Percentiles rank a stretch among this genome's conserved stretches.
phyloP scores from a whole-genome alignment of 2,888 invertebrate genomes.

The Seladonia tumulorum region DNA sequence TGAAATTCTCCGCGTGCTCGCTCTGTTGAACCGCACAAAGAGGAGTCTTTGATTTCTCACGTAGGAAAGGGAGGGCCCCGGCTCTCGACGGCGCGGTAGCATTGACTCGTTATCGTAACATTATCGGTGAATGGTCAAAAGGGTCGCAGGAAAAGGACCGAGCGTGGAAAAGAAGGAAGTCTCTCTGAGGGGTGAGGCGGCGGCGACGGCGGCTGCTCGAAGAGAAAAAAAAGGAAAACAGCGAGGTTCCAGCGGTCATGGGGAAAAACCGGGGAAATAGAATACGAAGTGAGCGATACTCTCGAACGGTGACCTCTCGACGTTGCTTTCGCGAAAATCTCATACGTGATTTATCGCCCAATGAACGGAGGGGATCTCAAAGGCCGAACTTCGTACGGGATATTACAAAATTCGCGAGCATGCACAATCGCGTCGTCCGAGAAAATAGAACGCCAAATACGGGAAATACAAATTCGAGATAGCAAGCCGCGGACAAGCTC shows the following conservation, averaged over 20 bases:
- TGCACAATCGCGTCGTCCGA: background rate
- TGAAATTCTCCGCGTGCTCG: background rate
- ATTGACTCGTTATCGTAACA: slow-evolving; percentile 69
- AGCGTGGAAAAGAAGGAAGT: slow-evolving; percentile 41
- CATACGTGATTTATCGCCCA: slow-evolving; percentile 29
- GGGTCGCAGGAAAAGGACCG: slow-evolving; percentile 46
- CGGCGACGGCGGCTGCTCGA: background rate
- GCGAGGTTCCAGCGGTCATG: slow-evolving; percentile 19
- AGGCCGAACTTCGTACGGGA: background rate
- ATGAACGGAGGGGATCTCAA: background rate
- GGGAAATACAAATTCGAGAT: background rate
- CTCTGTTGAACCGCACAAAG: slow-evolving; percentile 28
- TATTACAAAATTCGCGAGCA: background rate
- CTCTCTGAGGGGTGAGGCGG: background rate
- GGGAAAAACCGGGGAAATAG: slow-evolving; percentile 42
- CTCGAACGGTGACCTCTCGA: slow-evolving; percentile 4
- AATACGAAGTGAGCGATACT: slow-evolving; percentile 30
- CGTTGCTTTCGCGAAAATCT: slow-evolving; percentile 15
- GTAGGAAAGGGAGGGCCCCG: slow-evolving; percentile 40
- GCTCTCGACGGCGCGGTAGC: slow-evolving; percentile 29
- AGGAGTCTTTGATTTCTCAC: slow-evolving; percentile 50
- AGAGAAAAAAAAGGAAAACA: slow-evolving; percentile 56
- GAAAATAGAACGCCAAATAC: background rate
- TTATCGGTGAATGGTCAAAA: slow-evolving; percentile 64
- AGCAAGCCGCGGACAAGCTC: background rate